A percentile compares a stretch with the other conserved stretches of the same genome.
phyloP scores from a whole-genome alignment of 2,113 vertebrate species.

The Potamarius usumacintae region DNA sequence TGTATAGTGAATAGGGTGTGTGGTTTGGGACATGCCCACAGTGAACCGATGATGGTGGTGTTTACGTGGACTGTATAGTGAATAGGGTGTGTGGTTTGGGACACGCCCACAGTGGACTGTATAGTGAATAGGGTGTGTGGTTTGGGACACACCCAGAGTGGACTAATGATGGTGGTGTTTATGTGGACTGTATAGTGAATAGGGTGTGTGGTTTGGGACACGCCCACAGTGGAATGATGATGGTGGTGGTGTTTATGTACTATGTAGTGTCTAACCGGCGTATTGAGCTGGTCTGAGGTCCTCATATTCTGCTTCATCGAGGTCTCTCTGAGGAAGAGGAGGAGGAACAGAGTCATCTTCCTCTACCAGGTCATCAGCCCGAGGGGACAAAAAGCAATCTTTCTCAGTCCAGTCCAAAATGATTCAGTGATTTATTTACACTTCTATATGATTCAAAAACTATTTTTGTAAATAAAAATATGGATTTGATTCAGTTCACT shows the following conservation, averaged over 20 bases:
- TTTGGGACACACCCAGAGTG: too few species aligned
- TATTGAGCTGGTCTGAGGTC: constrained; percentile 62
- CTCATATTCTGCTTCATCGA: constrained; percentile 75
- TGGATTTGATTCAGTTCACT: background rate
- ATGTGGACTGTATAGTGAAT: too few species aligned
- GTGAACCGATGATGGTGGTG: too few species aligned
- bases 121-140: too few species aligned
- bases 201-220: too few species aligned
- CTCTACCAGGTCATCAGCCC: constrained; percentile 48
- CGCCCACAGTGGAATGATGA: too few species aligned
- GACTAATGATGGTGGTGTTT: too few species aligned
- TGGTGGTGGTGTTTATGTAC: background rate
- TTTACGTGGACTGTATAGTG: too few species aligned
- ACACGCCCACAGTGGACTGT: too few species aligned
- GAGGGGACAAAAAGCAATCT: constrained; percentile 31
- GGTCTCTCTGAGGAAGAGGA: constrained; percentile 42
- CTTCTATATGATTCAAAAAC: background rate
- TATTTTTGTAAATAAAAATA: background rate
- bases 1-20: too few species aligned
- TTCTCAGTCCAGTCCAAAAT: background rate
- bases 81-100: too few species aligned
- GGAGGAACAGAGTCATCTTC: constrained; percentile 32
- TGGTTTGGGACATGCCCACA: too few species aligned
- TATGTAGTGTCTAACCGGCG: background rate
- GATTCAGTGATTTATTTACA: background rate